Evolutionary conservation across 1,140 invertebrate genomes (phyloP), one percentile per base, ranked within the genome.

Genomic region (Orussus abietinus): DNA sequence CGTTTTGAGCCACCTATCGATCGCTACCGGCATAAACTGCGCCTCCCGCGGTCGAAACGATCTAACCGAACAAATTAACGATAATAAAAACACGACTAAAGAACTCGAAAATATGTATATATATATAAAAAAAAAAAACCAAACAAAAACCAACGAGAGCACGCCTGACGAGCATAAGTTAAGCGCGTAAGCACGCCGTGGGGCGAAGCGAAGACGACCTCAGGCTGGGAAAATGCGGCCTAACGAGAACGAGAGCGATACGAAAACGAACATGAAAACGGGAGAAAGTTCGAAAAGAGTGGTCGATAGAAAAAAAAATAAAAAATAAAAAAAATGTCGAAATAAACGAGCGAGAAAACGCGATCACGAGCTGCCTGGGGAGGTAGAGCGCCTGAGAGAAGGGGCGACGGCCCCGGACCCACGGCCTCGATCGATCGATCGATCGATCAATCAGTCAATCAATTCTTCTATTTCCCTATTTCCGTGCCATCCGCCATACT

Each of bases 1-100:
- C 85, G 35, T 88, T 88, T 77, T 86, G 81, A 78, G 49, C 37
- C 42, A 36, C 45, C 34, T 30, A 33, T 31, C 35, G 19, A 18
- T 22, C 11, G 33, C 42, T 41, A 39, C 45, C 44, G 30, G n/a
- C 9, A 25, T 13, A 5, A 30, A 4, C 7, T 7, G 17, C 36
- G 3, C 4, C n/a, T 10, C 12, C 6, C 5, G 12, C 5, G 22
- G 15, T 33, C 5, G 39, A 29, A n/a, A 12, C 10, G 28, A 29
- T 12, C 29, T n/a, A 29, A 12, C 10, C 26, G 20, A 5, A 31
- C 17, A 4, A 21, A 44, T 30, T 25, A 15, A 32, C 4, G 18
- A 15, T 15, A 32, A 32, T 11, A 41, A 35, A 49, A 38, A 42
- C 44, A 13, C 29, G 38, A 42, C 38, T 42, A 51, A 36, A 44